Conservation (phyloP, 1,140 invertebrate species). For the Zaprionus lachaisei region DNA sequence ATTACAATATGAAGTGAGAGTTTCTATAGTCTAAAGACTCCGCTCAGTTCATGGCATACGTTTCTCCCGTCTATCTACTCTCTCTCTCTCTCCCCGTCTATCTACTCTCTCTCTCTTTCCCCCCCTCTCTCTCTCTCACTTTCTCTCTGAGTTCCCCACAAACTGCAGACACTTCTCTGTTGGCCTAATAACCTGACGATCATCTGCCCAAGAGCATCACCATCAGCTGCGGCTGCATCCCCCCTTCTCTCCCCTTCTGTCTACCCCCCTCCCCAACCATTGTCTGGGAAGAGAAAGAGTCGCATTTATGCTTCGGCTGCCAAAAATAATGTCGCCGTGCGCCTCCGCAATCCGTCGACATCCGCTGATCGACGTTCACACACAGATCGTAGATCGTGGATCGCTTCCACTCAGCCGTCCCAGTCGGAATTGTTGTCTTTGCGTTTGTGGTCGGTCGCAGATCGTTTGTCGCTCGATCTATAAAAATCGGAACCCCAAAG, state of each 20-base stretch:
- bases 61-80: no score
- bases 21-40: no score
- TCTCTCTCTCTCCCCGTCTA: no score
- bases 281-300: not conserved
- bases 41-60: no score
- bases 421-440: constrained; percentile 75
- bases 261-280: not conserved
- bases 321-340: constrained; percentile 73
- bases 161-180: constrained; percentile 6
- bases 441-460: constrained; percentile 65
- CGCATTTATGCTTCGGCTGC: constrained; percentile 62
- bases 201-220: constrained; percentile 8
- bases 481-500: constrained; percentile 22
- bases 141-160: not conserved
- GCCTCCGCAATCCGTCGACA: constrained; percentile 28
- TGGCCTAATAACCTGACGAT: constrained; percentile 25
- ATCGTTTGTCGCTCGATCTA: constrained; percentile 38
- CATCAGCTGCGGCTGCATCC: not conserved
- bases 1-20: no score
- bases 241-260: not conserved
- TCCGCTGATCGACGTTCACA: constrained; percentile 14
- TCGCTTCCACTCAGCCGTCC: constrained; percentile 46
- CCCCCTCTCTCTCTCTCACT: not conserved
- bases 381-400: constrained; percentile 10
- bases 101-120: no score